A percentile compares a stretch with the other conserved stretches of the same genome.
phyloP scores from a whole-genome alignment of 2,888 invertebrate species.

The Amphipoea lucens region DNA sequence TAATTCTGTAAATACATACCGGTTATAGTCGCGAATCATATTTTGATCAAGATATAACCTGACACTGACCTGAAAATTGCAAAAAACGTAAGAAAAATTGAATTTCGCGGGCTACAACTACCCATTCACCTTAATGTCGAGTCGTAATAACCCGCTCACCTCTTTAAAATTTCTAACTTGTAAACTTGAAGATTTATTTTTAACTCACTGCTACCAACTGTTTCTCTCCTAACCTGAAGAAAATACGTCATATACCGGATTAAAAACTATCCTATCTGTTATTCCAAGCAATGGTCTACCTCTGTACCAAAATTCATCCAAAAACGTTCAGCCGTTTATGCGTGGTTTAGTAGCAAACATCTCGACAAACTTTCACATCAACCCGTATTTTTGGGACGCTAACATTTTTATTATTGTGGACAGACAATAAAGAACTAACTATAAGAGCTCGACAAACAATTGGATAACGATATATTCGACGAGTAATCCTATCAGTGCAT shows the following conservation, averaged over 20 bases:
- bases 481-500: neutral
- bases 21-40: too few species aligned
- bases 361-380: neutral
- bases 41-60: too few species aligned
- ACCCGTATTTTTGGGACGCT: neutral
- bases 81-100: too few species aligned
- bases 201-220: too few species aligned
- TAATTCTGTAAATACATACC: too few species aligned
- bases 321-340: neutral
- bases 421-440: neutral
- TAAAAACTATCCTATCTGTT: neutral
- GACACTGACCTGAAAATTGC: too few species aligned
- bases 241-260: neutral
- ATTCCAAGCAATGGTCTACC: neutral
- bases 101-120: too few species aligned
- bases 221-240: neutral
- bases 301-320: neutral
- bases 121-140: too few species aligned
- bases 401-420: neutral
- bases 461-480: neutral
- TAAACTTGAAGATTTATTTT: neutral
- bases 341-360: too few species aligned
- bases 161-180: neutral
- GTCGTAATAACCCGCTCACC: too few species aligned
- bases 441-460: constrained; percentile 16